Evolutionary conservation across 2,888 invertebrate species (phyloP), one percentile per base, ranked within the genome.

Genomic region (Frankliniella fusca): DNA sequence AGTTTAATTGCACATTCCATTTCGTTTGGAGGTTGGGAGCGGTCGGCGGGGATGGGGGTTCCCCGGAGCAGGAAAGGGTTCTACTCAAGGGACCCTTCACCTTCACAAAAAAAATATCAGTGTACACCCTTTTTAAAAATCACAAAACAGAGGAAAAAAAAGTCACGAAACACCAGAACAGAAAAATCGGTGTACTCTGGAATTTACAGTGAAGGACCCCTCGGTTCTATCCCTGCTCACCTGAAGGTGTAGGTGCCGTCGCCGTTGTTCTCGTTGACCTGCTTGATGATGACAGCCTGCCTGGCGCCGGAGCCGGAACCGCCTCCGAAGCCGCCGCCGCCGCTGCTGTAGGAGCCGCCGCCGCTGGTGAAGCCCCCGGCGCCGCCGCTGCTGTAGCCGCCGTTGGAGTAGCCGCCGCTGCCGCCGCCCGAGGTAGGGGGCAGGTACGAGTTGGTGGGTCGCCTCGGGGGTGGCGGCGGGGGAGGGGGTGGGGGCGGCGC

Each of bases 361-460:
- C 70, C 70, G 70, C 70, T 23, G 70, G 23, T 11, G 70, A n/a
- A 12, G 70, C 54, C 82, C 38, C 82, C 70, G n/a, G 82, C 81
- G 27, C 82, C 81, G n/a, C 83, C 84, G n/a, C 80, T 81, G n/a
- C 82, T 70, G 50, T 27, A 23, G 70, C 70, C 27, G 81, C 70
- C 27, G 70, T 12, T 27, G 70, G 8, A 27, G 27, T 27, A 23
- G 70, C 70, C 70, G 70, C 12, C 12, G 70, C 70, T 76, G 23
- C 70, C 70, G 23, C 70, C 70, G 70, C 27, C 70, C 11, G 23
- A n/a, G 70, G 70, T 28, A 1, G 70, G 80, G 9, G 11, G 65
- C 28, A 81, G 65, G 54, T 54, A 20, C 81, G 80, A 12, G 82
- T 61, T n/a, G 70, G 70, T 76, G 23, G 70, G 70, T 27, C 23